Conservation (phyloP, 1,140 invertebrate species). For the Papilio dardanus region DNA sequence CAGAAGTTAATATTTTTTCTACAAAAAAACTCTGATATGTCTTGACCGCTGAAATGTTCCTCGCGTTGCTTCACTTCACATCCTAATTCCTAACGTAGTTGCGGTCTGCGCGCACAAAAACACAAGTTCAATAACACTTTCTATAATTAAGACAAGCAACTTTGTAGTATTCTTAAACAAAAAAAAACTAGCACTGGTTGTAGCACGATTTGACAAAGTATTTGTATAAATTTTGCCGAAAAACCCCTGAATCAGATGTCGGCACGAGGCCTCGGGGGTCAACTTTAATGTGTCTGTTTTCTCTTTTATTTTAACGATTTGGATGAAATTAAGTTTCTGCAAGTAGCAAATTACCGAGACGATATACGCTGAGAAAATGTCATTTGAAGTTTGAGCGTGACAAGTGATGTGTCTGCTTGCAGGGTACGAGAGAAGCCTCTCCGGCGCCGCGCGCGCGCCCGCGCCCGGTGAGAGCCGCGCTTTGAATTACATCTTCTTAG, state of each 20-base stretch:
- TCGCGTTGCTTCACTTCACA: slow-evolving; percentile 12
- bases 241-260: no score
- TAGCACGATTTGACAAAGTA: no score
- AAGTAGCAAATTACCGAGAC: background rate
- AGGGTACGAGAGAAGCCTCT: slow-evolving; percentile 53
- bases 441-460: slow-evolving; percentile 36
- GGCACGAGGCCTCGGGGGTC: no score
- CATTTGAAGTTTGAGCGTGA: slow-evolving; percentile 37
- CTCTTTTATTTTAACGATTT: no score
- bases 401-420: slow-evolving; percentile 45
- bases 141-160: background rate
- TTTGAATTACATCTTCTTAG: slow-evolving; percentile 46
- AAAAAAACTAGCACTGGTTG: no score
- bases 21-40: background rate
- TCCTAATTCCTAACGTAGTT: slow-evolving; percentile 20
- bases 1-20: background rate
- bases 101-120: background rate
- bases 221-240: no score
- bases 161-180: background rate
- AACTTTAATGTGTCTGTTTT: no score
- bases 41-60: background rate
- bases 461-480: slow-evolving; percentile 41
- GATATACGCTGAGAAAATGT: slow-evolving; percentile 46
- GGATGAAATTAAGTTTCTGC: no score
- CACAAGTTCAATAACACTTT: slow-evolving; percentile 14